Base-by-base conservation (phyloP, 2,113 vertebrate genomes). In the Phyllostomus hastatus region DNA sequence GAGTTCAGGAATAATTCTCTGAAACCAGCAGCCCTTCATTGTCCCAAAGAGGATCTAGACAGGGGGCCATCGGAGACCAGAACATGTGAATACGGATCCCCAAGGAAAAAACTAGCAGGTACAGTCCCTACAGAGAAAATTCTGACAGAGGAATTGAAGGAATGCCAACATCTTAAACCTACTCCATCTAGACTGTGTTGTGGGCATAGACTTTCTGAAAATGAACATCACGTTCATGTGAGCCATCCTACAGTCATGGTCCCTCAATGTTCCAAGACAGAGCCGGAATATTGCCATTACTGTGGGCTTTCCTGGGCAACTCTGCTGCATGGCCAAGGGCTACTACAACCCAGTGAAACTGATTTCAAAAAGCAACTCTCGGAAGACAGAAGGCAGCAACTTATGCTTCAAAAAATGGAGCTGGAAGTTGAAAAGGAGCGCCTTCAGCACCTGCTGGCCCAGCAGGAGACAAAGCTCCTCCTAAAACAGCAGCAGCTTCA, bases 321-420 rank as follows among this genome's bases (percentile, higher is more conserved):
- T 92, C 76, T 94, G 24, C 46, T 93, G 88, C 97, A 89, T 57
- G 93, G 79, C 64, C 96, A 46, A 0, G 0, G 1, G 3, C 12
- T 66, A 57, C 87, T 57, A 0, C 50, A 88, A 4, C 24, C 94
- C 28, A 97, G 89, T 88, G 97, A 98, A 96, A 80, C 43, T 22
- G 95, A 98, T 35, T 4, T 93, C n/a, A 94, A 98, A 94, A 98
- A 98, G 64, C 98, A 98, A 28, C 91, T 99, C 67, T 99, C 99
- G 81, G 99, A 99, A 97, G 99, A 99, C 93, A 99, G 98, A 98
- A 98, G 98, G 72, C 98, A 99, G 87, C 98, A 98, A 80, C 98
- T 99, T 76, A 97, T 99, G 95, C 97, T 99, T 97, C 99, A 99
- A 98, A 99, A 99, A 98, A 98, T 99, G 98, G 99, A 99, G 97